Evolutionary conservation across 2,113 vertebrate species (phyloP).

Genomic region (Pterocles gutturalis): DNA sequence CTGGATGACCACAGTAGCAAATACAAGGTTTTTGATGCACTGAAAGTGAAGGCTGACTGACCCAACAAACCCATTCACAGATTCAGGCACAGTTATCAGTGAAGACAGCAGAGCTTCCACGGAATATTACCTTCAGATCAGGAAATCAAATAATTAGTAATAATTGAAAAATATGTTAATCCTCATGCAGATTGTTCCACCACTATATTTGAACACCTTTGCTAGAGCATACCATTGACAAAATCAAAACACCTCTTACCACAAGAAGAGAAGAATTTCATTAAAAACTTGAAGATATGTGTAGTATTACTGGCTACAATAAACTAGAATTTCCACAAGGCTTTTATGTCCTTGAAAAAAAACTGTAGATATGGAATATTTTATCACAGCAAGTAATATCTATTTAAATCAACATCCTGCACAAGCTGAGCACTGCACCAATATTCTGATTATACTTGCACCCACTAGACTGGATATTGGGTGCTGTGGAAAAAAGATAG

Average conservation of each 20-base stretch:
- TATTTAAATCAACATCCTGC: not conserved
- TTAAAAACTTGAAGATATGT: not conserved
- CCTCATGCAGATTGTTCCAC: not conserved
- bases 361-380: not conserved
- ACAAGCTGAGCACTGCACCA: not conserved
- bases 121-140: not conserved
- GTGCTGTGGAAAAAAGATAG: not conserved
- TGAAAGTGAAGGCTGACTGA: not conserved
- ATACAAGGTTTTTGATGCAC: fast-evolving
- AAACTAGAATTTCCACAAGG: not conserved
- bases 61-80: not conserved
- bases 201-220: not conserved
- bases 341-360: not conserved
- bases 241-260: not conserved
- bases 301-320: not conserved
- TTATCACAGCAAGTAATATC: not conserved
- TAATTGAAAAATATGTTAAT: not conserved
- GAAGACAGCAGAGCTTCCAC: not conserved
- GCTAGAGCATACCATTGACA: not conserved
- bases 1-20: not conserved
- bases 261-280: not conserved
- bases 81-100: not conserved
- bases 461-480: not conserved
- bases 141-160: not conserved
- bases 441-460: not conserved